Evolutionary conservation across 2,888 invertebrate genomes (phyloP).

Genomic region (Lordiphosa fenestrarum): DNA sequence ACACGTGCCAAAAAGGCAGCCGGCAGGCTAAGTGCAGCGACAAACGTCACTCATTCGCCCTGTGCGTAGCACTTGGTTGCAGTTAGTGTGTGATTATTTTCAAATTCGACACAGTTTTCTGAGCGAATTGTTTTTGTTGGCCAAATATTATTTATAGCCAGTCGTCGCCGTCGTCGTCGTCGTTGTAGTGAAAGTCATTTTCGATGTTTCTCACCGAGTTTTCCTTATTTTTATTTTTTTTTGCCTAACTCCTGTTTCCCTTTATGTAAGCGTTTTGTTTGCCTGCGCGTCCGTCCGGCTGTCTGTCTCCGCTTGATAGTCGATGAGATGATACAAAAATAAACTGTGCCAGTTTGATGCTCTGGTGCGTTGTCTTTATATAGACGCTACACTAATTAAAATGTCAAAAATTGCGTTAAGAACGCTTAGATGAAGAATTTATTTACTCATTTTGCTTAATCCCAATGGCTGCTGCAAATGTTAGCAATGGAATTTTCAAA

Average conservation of each 20-base stretch:
- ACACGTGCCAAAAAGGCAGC: conserved; percentile 63
- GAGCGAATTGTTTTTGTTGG: conserved; percentile 67
- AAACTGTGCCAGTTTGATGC: conserved; percentile 57
- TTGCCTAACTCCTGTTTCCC: conserved; percentile 63
- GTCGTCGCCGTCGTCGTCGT: conserved; percentile 23
- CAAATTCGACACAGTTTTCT: conserved; percentile 75
- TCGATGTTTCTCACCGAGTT: conserved; percentile 65
- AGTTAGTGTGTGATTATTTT: conserved; percentile 74
- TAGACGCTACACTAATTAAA: conserved; percentile 61
- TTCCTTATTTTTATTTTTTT: conserved; percentile 22
- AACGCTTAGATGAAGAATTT: conserved; percentile 54
- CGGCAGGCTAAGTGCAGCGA: conserved; percentile 56
- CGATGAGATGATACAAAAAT: conserved; percentile 37
- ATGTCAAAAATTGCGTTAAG: conserved; percentile 65
- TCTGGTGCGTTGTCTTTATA: conserved; percentile 38
- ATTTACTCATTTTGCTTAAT: conserved; percentile 47
- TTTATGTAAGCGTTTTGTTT: conserved; percentile 51
- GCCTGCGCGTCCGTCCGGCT: conserved; percentile 50
- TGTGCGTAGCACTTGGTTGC: conserved; percentile 39
- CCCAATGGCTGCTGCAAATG: conserved; percentile 28
- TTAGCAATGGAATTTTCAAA: conserved; percentile 57
- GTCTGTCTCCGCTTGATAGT: conserved; percentile 40
- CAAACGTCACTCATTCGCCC: conserved; percentile 58
- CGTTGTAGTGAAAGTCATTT: conserved; percentile 58
- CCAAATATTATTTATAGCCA: conserved; percentile 63